Evolutionary conservation across 2,888 invertebrate genomes (phyloP).

Genomic region (Rotaria sp.): DNA sequence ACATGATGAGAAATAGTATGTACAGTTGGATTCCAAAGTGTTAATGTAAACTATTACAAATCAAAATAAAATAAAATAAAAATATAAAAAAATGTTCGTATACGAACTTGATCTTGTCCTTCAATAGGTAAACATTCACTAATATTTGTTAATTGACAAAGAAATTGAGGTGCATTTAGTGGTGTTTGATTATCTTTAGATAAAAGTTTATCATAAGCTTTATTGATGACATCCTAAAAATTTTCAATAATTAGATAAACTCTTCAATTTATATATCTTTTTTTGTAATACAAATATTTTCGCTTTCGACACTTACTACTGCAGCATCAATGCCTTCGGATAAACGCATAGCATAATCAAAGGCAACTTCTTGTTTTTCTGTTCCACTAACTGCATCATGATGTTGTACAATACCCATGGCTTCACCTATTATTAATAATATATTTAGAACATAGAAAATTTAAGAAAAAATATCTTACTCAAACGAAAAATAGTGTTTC

Average conservation of each 20-base stretch:
- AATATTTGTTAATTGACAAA: constrained; percentile 67
- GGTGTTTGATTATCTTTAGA: constrained; percentile 42
- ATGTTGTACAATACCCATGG: constrained; percentile 65
- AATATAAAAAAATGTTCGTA: neutral
- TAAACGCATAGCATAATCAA: constrained; percentile 19
- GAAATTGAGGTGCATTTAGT: constrained; percentile 44
- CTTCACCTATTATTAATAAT: constrained; percentile 43
- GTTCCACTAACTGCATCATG: constrained; percentile 69
- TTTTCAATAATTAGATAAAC: neutral
- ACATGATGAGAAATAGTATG: constrained; percentile 59
- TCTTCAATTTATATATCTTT: neutral
- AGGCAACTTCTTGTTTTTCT: constrained; percentile 4
- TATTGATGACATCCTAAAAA: constrained; percentile 48
- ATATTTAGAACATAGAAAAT: neutral
- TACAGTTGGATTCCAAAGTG: constrained; percentile 74
- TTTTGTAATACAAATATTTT: neutral
- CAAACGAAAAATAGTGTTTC: neutral
- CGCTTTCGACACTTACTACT: neutral
- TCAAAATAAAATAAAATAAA: neutral
- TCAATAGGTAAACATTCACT: constrained; percentile 63
- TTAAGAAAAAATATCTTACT: neutral
- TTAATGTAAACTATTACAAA: constrained; percentile 63
- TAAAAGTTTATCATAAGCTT: constrained; percentile 46
- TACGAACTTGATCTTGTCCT: constrained; percentile 46
- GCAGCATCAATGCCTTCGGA: constrained; percentile 52